phyloP scores from a whole-genome alignment of 1,140 invertebrate species.

The Melipona quadrifasciata region DNA sequence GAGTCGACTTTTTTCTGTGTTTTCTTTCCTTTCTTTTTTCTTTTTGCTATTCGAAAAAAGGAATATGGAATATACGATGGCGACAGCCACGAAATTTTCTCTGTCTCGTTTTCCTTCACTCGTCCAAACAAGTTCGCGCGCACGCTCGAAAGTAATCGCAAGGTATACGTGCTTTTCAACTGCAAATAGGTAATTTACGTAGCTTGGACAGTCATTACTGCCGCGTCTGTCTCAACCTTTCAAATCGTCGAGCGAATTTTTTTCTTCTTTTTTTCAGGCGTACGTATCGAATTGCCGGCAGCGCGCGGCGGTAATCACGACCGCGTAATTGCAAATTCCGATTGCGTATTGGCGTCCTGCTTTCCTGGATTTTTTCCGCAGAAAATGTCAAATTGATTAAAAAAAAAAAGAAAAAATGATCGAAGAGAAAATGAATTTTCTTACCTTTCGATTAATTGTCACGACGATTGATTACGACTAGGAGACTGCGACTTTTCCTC shows the following conservation, averaged over 20 bases:
- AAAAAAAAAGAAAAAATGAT: background rate
- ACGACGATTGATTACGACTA: background rate
- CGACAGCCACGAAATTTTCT: background rate
- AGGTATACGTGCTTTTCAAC: background rate
- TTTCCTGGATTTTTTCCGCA: background rate
- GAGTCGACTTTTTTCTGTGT: background rate
- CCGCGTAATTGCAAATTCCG: slow-evolving; percentile 6
- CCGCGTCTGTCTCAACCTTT: background rate
- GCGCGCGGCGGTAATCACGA: background rate
- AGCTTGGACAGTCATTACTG: background rate
- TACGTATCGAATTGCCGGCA: background rate
- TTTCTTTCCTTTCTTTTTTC: too few species aligned
- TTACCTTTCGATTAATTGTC: too few species aligned
- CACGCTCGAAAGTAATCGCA: background rate
- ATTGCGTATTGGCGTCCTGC: background rate
- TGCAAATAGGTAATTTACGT: slow-evolving; percentile 5
- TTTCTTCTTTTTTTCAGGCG: background rate
- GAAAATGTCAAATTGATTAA: background rate
- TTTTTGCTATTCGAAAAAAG: background rate
- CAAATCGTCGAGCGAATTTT: background rate
- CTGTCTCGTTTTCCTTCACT: too few species aligned
- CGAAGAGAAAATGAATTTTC: background rate
- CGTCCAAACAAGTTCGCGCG: background rate
- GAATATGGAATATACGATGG: background rate
- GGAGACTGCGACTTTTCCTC: too few species aligned